A percentile compares a stretch with the other conserved stretches of the same genome.
phyloP scores from a whole-genome alignment of 1,140 invertebrate genomes.

The Aphelenchoides fujianensis region DNA sequence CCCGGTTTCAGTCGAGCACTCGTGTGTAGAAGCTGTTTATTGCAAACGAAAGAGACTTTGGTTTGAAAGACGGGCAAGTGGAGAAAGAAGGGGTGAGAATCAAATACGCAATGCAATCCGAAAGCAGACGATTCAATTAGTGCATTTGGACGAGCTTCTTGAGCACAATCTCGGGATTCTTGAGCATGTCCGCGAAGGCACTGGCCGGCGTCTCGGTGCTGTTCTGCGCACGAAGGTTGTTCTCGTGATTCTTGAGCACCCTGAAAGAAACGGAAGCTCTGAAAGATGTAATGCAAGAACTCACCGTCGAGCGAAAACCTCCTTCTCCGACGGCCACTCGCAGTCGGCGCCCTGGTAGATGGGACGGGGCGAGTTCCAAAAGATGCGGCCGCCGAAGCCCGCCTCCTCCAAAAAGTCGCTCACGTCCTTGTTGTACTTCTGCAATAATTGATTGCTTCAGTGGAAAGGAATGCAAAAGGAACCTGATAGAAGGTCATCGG shows the following conservation, averaged over 20 bases:
- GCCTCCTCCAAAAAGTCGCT: constrained; percentile 52
- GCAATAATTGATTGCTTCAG: constrained; percentile 32
- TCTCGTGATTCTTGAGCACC: constrained; percentile 59
- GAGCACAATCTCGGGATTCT: constrained; percentile 58
- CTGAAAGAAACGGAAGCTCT: constrained; percentile 40
- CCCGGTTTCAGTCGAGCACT: too few species aligned
- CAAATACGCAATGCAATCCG: constrained; percentile 2
- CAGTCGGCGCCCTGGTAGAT: constrained; percentile 62
- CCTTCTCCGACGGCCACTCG: constrained; percentile 62
- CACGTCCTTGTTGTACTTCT: constrained; percentile 62
- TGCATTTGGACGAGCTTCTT: constrained; percentile 58
- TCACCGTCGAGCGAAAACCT: constrained; percentile 60
- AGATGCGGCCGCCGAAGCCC: constrained; percentile 60
- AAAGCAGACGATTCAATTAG: constrained; percentile 23
- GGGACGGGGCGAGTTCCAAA: constrained; percentile 60
- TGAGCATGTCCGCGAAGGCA: constrained; percentile 58
- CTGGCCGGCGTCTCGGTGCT: constrained; percentile 43
- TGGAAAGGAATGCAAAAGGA: too few species aligned
- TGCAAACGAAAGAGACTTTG: constrained; percentile 7
- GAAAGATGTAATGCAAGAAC: constrained; percentile 5
- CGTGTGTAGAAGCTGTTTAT: too few species aligned
- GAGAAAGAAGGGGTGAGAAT: not conserved
- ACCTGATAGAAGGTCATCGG: constrained; percentile 60
- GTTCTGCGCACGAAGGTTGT: constrained; percentile 48
- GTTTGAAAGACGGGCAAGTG: not conserved